Base-by-base conservation (phyloP, 2,797 vertebrate species). In the Gymnoscopelus braueri region DNA sequence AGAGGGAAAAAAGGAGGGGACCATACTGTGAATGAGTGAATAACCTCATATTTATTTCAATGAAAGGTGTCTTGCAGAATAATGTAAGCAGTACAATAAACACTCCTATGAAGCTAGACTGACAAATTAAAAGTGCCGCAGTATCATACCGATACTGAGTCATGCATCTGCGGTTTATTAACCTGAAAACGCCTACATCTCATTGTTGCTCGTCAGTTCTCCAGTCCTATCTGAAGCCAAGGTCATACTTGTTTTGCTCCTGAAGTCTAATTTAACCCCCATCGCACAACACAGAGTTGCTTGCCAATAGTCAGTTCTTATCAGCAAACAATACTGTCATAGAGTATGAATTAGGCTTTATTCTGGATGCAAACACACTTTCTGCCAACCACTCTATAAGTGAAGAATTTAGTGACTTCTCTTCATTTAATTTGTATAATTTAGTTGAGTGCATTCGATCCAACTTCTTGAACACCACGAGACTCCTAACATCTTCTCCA, bases 121-220 rank as follows among this genome's bases (percentile, higher is more conserved):
- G 5, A 68, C 72, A 7, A 35, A 35, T 44, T 50, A 55, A 48
- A 72, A 72, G 32, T 74, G 60, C 49, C 5, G 23, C 8, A 12
- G 6, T 35, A 6, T 15, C 67, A 84, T 39, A 59, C 39, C 44
- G 57, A 19, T 19, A 5, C 71, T 84, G 82, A 88, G 77, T 87
- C 85, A 83, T 62, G 15, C 69, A 57, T 59, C 82, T n/a, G 29
- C 75, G 60, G 67, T 56, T 72, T 44, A 32, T 44, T 19, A 24
- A 74, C 72, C 55, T 71, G 73, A 68, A 75, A 60, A 44, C 66
- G 24, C 83, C 83, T 72, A 82, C 85, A 5, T 59, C 29, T 75
- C 52, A 60, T 78, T 78, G 67, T 72, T 60, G 52, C 52, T 58
- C 3, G 47, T 69, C 71, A 72, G 56, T 61, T 67, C 29, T 55